phyloP scores from a whole-genome alignment of 2,888 invertebrate species.

The Tenthredo amoena region DNA sequence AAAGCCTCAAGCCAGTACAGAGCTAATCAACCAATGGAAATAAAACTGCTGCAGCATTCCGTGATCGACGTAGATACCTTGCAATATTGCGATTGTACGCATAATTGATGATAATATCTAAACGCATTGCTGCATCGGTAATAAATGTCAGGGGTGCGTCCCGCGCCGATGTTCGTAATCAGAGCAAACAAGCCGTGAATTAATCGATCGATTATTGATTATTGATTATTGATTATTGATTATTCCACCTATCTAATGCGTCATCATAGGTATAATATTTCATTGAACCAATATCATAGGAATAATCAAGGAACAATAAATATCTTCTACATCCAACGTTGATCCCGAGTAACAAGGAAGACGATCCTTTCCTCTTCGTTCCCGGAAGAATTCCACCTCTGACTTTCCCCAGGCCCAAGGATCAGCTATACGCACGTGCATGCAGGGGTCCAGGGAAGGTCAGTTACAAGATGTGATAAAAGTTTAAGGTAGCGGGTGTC shows the following conservation, averaged over 20 bases:
- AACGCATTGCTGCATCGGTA: constrained; percentile 12
- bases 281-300: too few species aligned
- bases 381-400: background rate
- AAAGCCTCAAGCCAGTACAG: background rate
- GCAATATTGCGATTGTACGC: constrained; percentile 11
- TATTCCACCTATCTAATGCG: background rate
- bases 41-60: background rate
- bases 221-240: background rate
- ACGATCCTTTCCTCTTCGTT: background rate
- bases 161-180: background rate
- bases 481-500: constrained; percentile 29
- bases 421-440: background rate
- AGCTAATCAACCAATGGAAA: background rate
- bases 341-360: background rate
- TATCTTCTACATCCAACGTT: background rate
- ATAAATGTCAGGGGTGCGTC: constrained; percentile 34
- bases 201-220: background rate
- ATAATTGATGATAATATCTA: constrained; percentile 22
- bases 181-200: background rate
- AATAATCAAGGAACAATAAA: background rate
- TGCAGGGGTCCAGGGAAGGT: constrained; percentile 2
- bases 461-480: constrained; percentile 33
- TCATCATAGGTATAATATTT: background rate
- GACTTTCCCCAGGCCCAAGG: background rate
- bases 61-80: background rate